These are phyloP conservation scores for Bombus turneri DNA, from an alignment of 1,140 invertebrate genomes.

Conservation along the genomic window DNA sequence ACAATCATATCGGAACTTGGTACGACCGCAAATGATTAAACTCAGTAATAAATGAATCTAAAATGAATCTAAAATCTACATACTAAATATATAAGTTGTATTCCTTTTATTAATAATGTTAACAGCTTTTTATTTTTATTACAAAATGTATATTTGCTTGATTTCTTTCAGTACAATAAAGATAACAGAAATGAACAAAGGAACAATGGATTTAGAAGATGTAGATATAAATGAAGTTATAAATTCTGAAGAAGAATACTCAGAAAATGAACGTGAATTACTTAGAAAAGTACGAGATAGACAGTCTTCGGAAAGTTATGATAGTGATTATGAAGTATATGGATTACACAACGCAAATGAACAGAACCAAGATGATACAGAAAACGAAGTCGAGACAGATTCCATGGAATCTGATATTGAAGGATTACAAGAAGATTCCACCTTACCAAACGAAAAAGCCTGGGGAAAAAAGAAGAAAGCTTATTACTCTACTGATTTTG, in stretches of 20 bases:
- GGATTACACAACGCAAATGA: conserved; percentile 64
- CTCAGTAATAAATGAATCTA: no score
- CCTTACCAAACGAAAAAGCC: conserved; percentile 89
- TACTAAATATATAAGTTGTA: no score
- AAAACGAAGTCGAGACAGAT: conserved; percentile 78
- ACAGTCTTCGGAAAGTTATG: conserved; percentile 81
- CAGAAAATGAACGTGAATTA: conserved; percentile 85
- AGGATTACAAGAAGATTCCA: conserved; percentile 85
- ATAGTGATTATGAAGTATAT: conserved; percentile 82
- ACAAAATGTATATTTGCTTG: neutral
- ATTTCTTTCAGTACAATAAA: conserved; percentile 26
- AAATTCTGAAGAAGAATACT: conserved; percentile 89
- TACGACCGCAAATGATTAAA: no score
- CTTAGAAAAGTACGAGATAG: conserved; percentile 85
- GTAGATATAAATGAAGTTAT: conserved; percentile 83
- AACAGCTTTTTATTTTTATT: neutral
- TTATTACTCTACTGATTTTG: conserved; percentile 94
- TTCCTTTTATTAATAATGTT: neutral
- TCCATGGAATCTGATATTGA: conserved; percentile 87
- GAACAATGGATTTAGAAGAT: conserved; percentile 36
- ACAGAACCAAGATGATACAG: conserved; percentile 83
- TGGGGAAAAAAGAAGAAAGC: conserved; percentile 92
- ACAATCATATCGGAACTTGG: no score
- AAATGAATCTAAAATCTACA: no score
- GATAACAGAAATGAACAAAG: neutral